Conservation (phyloP, 2,797 vertebrate genomes). For the Hapalemur alaotrensis region DNA sequence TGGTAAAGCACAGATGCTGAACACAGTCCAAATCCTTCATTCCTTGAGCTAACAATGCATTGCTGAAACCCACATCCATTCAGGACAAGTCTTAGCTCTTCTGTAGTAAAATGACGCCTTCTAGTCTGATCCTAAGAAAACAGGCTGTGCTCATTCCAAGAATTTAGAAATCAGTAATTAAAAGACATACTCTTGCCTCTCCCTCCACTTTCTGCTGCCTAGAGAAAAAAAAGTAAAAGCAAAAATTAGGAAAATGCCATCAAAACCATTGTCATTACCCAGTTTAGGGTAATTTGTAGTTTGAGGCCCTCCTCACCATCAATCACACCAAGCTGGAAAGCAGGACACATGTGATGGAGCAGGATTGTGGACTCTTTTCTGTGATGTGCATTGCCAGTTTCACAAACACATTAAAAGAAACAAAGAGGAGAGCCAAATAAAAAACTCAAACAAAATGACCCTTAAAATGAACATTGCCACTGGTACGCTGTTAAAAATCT, state of each 20-base stretch:
- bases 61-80: conserved; percentile 43
- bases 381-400: neutral
- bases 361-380: neutral
- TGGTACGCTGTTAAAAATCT: too few species aligned
- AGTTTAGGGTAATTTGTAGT: neutral
- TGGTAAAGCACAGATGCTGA: conserved; percentile 71
- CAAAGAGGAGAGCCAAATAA: neutral
- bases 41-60: conserved; percentile 50
- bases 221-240: conserved; percentile 4
- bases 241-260: neutral
- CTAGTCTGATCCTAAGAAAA: conserved; percentile 33
- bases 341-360: neutral
- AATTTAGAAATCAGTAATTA: conserved; percentile 9
- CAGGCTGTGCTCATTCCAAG: neutral
- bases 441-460: neutral
- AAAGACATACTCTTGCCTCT: neutral
- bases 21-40: conserved; percentile 60
- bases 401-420: neutral
- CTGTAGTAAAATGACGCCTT: neutral
- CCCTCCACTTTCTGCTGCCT: neutral
- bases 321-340: neutral
- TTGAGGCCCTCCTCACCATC: neutral
- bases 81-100: conserved; percentile 1
- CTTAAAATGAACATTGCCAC: neutral
- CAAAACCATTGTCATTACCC: neutral